These are phyloP conservation scores for Eurois occulta DNA, from an alignment of 2,888 invertebrate genomes.

Conservation along the genomic window DNA sequence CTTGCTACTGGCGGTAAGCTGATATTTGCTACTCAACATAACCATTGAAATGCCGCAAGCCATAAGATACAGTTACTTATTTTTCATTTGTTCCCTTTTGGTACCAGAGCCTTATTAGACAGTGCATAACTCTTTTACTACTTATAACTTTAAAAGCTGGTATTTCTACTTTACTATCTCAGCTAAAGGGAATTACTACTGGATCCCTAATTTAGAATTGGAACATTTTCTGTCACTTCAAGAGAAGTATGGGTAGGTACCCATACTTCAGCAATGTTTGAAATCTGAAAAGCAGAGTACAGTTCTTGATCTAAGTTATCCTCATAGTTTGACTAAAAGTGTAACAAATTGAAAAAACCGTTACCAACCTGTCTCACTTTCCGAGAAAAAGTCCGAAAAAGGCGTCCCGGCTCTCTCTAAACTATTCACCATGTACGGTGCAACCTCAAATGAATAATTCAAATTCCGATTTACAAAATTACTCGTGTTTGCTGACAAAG, in stretches of 20 bases:
- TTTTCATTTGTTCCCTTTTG: too few relatives aligned
- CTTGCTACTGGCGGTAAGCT: too few relatives aligned
- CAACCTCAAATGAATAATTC: conserved; percentile 80
- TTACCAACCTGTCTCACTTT: conserved; percentile 82
- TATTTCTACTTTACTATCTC: not conserved
- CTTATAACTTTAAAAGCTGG: not conserved
- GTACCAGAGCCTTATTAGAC: not conserved
- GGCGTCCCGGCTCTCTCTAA: conserved; percentile 83
- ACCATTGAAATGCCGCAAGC: not conserved
- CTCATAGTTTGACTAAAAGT: not conserved
- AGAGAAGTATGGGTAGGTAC: too few relatives aligned
- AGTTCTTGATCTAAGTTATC: not conserved
- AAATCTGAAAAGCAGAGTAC: not conserved
- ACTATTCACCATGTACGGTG: conserved; percentile 76
- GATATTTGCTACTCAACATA: too few relatives aligned
- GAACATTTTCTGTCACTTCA: not conserved
- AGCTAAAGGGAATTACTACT: not conserved
- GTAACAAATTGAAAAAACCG: not conserved
- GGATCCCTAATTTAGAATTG: not conserved
- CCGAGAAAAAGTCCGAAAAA: conserved; percentile 87
- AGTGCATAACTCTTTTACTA: not conserved
- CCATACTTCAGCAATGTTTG: too few relatives aligned
- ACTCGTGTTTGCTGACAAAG: conserved; percentile 81
- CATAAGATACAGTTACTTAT: too few relatives aligned
- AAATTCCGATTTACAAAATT: conserved; percentile 83